phyloP scores from a whole-genome alignment of 2,888 invertebrate genomes.

The Oxyteleia sp. region DNA sequence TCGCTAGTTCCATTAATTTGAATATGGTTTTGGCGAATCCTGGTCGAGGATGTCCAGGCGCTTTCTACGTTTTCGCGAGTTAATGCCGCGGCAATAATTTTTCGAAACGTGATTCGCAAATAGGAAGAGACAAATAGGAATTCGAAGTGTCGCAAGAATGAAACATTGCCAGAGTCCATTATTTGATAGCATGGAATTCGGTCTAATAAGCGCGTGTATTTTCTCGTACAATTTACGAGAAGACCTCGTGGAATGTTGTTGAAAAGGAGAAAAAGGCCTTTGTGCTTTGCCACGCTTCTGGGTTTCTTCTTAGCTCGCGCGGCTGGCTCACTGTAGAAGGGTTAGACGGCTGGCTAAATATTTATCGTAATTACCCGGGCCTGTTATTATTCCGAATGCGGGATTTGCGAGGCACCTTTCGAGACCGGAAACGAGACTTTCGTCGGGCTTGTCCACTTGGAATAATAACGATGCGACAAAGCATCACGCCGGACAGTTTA shows the following conservation, averaged over 20 bases:
- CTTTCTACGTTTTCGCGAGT: conserved; percentile 6
- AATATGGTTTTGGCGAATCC: conserved; percentile 6
- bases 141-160: conserved; percentile 50
- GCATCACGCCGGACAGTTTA: conserved; percentile 13
- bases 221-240: conserved; percentile 43
- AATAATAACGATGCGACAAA: conserved; percentile 82
- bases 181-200: conserved; percentile 55
- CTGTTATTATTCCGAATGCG: conserved; percentile 73
- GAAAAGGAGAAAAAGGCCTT: conserved; percentile 51
- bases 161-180: conserved; percentile 26
- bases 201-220: conserved; percentile 50
- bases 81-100: neutral
- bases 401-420: conserved; percentile 74
- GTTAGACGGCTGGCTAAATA: conserved; percentile 87
- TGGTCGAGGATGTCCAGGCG: conserved; percentile 2
- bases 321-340: conserved; percentile 83
- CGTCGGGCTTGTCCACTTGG: conserved; percentile 80
- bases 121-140: too few relatives aligned
- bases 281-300: conserved; percentile 68
- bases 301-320: conserved; percentile 82
- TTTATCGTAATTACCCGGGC: conserved; percentile 86
- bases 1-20: conserved; percentile 12
- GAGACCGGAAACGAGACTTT: conserved; percentile 78
- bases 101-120: neutral
- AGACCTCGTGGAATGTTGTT: conserved; percentile 55